These are phyloP conservation scores for Bombyx huttoni DNA, from an alignment of 2,888 invertebrate genomes.

Conservation along the genomic window DNA sequence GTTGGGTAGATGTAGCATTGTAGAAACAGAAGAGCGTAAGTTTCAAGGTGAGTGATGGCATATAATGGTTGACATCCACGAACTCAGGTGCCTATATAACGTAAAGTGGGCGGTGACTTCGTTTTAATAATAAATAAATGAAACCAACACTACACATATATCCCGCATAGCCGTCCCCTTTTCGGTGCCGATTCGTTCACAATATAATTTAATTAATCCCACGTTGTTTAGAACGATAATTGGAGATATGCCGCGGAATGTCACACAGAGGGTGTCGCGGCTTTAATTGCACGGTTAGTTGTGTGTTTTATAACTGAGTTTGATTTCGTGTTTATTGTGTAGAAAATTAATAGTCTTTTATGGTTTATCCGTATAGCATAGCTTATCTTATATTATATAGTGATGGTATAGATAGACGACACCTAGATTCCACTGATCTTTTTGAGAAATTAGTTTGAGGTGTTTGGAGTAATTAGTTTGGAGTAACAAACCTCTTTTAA, in stretches of 20 bases:
- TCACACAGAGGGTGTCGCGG: constrained; percentile 15
- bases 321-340: not conserved
- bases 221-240: constrained; percentile 45
- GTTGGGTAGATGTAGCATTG: too few relatives aligned
- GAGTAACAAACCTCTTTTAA: too few relatives aligned
- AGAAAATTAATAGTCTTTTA: not conserved
- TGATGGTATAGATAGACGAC: not conserved
- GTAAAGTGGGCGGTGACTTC: too few relatives aligned
- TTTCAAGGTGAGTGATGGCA: too few relatives aligned
- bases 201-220: constrained; percentile 51
- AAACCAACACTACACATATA: not conserved
- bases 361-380: too few relatives aligned
- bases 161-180: constrained; percentile 10
- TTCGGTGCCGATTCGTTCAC: constrained; percentile 26
- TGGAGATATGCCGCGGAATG: constrained; percentile 41
- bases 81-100: too few relatives aligned
- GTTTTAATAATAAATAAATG: not conserved
- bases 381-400: not conserved
- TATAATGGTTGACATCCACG: too few relatives aligned
- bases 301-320: not conserved
- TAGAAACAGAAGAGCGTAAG: too few relatives aligned
- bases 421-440: not conserved
- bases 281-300: not conserved
- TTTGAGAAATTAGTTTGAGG: not conserved
- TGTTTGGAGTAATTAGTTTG: too few relatives aligned